Base-by-base conservation (phyloP, 2,113 vertebrate species). In the Neolamprologus variostigma region DNA sequence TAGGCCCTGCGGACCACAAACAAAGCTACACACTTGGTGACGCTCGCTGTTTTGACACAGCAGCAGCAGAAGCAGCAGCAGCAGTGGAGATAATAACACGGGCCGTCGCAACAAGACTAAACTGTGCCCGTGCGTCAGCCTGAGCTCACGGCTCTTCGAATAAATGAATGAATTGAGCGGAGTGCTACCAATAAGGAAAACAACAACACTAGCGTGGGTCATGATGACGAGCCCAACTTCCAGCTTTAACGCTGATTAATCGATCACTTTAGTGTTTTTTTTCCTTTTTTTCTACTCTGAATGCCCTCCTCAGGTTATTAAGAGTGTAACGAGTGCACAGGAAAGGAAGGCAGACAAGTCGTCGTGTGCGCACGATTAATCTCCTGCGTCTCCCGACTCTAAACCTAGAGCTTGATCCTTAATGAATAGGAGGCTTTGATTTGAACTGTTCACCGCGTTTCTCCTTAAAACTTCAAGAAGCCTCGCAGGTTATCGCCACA, bases 351-450 rank as follows among this genome's bases (percentile, higher is more conserved):
- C 79, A 81, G 84, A 86, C 87, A 86, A 93, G 90, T 86, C 81
- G 87, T 21, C 78, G 83, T 81, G 54, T 81, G 91, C 81, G 92
- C 90, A 89, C 82, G 89, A 71, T 87, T 94, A 95, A 95, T 95
- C 94, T 90, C 87, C 84, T 71, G 93, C 91, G 93, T 90, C 93
- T 90, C 93, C 89, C 35, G 61, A 86, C 84, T 91, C 94, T 93
- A 92, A 94, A 95, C 90, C 94, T 55, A 37, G 73, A 92, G 90
- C 91, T 63, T 91, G 93, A 92, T 95, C 93, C 93, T 84, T 55
- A 21, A 17, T 88, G 91, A 95, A 93, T 63, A 89, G 91, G 63
- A 87, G 90, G 94, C 94, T 94, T 90, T 93, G 92, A 89, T 94
- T 83, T 83, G 35, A 92, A 93, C 90, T 93, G 81, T 92, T 88